These are phyloP conservation scores for Chlorospingus flavigularis DNA, from an alignment of 2,797 vertebrate species.

Conservation along the genomic window DNA sequence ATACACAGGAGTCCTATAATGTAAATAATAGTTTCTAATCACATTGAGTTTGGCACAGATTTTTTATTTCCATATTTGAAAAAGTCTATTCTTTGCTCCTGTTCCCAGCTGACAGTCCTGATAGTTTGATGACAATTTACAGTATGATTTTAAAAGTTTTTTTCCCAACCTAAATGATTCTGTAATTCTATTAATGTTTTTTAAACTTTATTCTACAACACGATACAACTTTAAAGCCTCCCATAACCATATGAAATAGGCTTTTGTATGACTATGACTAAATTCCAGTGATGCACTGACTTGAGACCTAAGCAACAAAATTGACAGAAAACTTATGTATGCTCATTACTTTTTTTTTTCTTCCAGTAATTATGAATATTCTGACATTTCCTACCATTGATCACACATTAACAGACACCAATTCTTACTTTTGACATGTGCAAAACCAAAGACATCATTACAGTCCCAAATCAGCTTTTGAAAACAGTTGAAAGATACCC, in stretches of 20 bases:
- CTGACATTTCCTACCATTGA: background rate
- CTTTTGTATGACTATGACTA: background rate
- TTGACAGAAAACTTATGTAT: background rate
- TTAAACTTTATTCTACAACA: background rate
- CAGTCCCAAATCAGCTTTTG: background rate
- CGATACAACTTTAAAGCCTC: background rate
- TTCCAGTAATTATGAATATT: background rate
- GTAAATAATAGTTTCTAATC: background rate
- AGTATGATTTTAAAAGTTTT: background rate
- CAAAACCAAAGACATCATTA: background rate
- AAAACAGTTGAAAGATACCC: background rate
- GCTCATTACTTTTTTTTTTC: background rate
- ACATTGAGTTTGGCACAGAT: rapidly evolving
- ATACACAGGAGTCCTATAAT: background rate
- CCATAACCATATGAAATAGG: background rate
- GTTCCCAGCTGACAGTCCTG: background rate
- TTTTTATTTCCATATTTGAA: background rate
- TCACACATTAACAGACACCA: background rate
- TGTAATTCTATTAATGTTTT: background rate
- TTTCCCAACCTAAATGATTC: background rate
- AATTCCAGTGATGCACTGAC: background rate
- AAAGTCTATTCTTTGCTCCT: background rate
- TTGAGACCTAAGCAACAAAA: background rate
- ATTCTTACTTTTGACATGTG: background rate
- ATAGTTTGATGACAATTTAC: background rate